phyloP scores from a whole-genome alignment of 1,140 invertebrate genomes.

The Holotrichia oblita region DNA sequence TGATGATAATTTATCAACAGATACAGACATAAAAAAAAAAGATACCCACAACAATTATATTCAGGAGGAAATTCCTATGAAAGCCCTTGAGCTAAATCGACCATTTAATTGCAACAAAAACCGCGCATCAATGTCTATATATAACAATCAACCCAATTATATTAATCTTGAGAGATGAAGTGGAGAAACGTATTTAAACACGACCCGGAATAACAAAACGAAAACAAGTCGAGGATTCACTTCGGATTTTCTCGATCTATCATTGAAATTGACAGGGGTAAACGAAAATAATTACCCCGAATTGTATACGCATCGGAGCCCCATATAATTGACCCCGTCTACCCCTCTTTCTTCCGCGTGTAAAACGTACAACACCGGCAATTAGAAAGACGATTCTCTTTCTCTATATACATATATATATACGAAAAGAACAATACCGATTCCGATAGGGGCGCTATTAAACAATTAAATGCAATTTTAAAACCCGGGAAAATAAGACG shows the following conservation, averaged over 20 bases:
- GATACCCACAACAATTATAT: not conserved
- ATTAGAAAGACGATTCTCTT: constrained; percentile 39
- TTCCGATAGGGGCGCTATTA: constrained; percentile 37
- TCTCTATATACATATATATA: no score
- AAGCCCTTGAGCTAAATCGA: not conserved
- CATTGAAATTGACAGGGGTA: constrained; percentile 45
- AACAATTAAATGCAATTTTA: constrained; percentile 47
- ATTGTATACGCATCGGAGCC: constrained; percentile 16
- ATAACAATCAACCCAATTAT: constrained; percentile 20
- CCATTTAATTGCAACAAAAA: constrained; percentile 5
- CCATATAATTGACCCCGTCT: constrained; percentile 33
- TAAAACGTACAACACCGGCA: constrained; percentile 27
- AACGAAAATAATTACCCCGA: constrained; percentile 42
- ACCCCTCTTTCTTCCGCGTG: constrained; percentile 30
- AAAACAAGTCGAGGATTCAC: not conserved
- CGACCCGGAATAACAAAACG: not conserved
- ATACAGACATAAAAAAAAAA: not conserved
- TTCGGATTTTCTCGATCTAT: constrained; percentile 42
- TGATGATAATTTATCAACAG: no score
- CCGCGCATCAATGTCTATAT: not conserved
- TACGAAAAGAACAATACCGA: not conserved
- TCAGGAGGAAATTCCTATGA: not conserved
- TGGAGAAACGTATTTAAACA: not conserved
- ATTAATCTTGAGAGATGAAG: not conserved
- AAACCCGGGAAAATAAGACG: constrained; percentile 21